Evolutionary conservation across 92 coral and sea anemone genomes (phyloP), one percentile per base, ranked within the genome.

Genomic region (Chrysogorgia sp.): DNA sequence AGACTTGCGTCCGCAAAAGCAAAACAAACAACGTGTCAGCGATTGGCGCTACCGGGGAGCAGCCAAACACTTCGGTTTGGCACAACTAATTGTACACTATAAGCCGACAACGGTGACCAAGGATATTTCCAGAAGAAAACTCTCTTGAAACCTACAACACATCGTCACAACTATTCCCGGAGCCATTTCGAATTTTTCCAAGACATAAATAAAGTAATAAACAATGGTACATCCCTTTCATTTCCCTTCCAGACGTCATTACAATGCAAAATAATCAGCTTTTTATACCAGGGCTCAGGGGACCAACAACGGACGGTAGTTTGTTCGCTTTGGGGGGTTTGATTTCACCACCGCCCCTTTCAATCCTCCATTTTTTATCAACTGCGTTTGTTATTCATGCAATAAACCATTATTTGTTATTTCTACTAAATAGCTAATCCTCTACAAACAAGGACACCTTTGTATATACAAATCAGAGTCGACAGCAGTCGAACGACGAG

Each of bases 381-480:
- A 57, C 14, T 57, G 65, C 50, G 32, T 53, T 72, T 72, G 79
- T 72, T 72, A 72, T 72, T 72, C 66, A 72, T 72, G 79, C 79
- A 72, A 72, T 72, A 72, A 72, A 56, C 53, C 79, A 53, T 72
- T 72, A 72, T 72, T 72, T 72, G 79, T 72, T 72, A 72, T 72
- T 72, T 53, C 65, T 72, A 52, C 79, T 72, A 55, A 72, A 72
- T 72, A 41, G 79, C 52, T 72, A 72, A 72, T 72, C 79, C 79
- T 72, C 55, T 34, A 72, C 79, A 53, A 72, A 72, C 55, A 72
- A 72, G 64, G 79, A 72, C 79, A 33, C 79, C 49, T 41, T 55
- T 72, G 79, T 72, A 50, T 72, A 53, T 72, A 72, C 79, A 53
- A 55, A 53, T 50, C n/a, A n/a, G n/a, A n/a, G 40, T 59, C 58